phyloP scores from a whole-genome alignment of 2,113 vertebrate species.

The Kryptolebias marmoratus region DNA sequence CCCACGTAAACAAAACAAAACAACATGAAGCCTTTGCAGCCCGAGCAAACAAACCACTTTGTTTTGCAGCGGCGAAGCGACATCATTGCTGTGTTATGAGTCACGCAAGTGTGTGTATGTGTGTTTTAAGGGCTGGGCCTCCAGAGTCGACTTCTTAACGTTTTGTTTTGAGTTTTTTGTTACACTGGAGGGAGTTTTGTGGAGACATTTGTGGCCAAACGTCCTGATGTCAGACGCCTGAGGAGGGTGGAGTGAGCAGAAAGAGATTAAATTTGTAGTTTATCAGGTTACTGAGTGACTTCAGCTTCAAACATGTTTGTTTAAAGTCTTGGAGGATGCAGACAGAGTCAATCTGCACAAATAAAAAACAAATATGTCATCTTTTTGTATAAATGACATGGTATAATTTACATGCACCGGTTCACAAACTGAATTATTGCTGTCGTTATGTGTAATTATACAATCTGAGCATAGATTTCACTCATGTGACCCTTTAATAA shows the following conservation, averaged over 20 bases:
- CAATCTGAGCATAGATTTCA: too few relatives aligned
- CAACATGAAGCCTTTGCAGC: background rate
- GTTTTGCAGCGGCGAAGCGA: background rate
- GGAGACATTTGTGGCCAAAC: background rate
- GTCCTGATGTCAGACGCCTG: background rate
- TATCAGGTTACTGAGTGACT: background rate
- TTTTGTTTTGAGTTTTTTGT: background rate
- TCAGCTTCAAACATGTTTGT: too few relatives aligned
- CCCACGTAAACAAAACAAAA: background rate
- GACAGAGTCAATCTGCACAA: too few relatives aligned
- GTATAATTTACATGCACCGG: too few relatives aligned
- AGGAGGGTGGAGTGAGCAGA: constrained; percentile 16
- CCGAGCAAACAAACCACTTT: background rate
- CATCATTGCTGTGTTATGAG: background rate
- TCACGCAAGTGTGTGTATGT: background rate
- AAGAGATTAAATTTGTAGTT: background rate
- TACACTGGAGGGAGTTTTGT: background rate
- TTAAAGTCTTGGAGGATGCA: too few relatives aligned
- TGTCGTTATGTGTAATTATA: too few relatives aligned
- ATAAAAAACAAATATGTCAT: too few relatives aligned
- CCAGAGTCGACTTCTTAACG: background rate
- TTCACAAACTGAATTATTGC: too few relatives aligned
- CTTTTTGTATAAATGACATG: too few relatives aligned
- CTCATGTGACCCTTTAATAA: too few relatives aligned
- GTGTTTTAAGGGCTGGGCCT: background rate